Base-by-base conservation (phyloP, 2,113 vertebrate genomes). In the Cavia porcellus region DNA sequence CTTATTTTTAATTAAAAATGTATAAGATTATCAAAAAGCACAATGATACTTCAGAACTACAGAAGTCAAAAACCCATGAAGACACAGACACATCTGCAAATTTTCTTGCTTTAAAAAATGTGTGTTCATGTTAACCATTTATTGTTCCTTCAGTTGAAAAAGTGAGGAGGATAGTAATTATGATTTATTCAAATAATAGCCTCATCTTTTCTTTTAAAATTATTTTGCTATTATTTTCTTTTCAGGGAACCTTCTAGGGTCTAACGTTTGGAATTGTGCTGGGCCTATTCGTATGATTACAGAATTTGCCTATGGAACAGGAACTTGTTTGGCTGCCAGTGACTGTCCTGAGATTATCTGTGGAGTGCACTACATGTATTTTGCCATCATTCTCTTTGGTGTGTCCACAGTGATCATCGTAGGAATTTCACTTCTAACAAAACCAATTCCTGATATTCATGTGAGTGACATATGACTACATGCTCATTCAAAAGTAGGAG, bases 351-450 rank as follows among this genome's bases (percentile, higher is more conserved):
- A 89, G 28, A 98, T 99, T 97, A 99, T 99, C 96, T 99, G 99
- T 50, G 99, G 99, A 1, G 98, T 99, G 11, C 99, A 99, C 95
- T 99, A 99, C 97, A 99, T 99, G 59, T 99, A 99, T 98, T 99
- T 99, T 7, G 98, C 98, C 70, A 98, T 99, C 0, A 99, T 99
- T 91, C 98, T 99, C 59, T 99, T 99, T 45, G 89, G 19, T 0
- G 1, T 98, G 64, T 98, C 98, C 1, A 17, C 92, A 82, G 28
- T 99, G 0, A 1, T 99, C 90, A 98, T 99, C 52, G 45, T 99
- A 96, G 93, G 32, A 47, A 74, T 99, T 86, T 99, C 99, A 20
- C 98, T 99, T 72, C 96, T 99, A 97, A 99, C 99, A 68, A 99
- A 99, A 94, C 99, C 99, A 87, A 99, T 99, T 42, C 98, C 99